Conservation (phyloP, 2,113 vertebrate genomes). For the Pagrus major region DNA sequence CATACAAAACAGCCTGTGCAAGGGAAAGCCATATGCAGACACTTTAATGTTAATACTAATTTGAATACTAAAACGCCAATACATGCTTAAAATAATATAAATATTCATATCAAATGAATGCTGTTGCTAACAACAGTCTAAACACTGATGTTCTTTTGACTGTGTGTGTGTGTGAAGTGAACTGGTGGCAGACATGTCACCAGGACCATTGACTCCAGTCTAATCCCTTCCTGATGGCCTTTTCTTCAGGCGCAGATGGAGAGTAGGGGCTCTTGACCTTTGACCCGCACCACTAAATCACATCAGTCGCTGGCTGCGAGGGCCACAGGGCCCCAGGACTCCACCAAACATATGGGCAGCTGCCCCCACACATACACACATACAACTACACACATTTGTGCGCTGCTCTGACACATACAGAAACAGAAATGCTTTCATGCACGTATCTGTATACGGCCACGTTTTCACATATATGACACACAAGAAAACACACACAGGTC, state of each 20-base stretch:
- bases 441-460: not conserved
- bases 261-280: slow-evolving; percentile 79
- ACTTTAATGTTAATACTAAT: too few relatives aligned
- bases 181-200: slow-evolving; percentile 62
- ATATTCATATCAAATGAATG: not conserved
- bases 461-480: slow-evolving; percentile 28
- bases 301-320: slow-evolving; percentile 67
- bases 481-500: slow-evolving; percentile 2
- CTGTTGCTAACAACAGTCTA: not conserved
- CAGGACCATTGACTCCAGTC: slow-evolving; percentile 73
- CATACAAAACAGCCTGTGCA: too few relatives aligned
- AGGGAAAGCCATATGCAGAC: too few relatives aligned
- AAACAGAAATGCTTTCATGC: slow-evolving; percentile 4
- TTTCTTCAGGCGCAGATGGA: slow-evolving; percentile 80
- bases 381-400: not conserved
- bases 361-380: slow-evolving; percentile 25
- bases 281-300: slow-evolving; percentile 80
- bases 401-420: slow-evolving; percentile 3
- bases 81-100: not conserved
- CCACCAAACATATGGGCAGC: slow-evolving; percentile 70
- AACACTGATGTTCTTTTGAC: not conserved
- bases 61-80: not conserved
- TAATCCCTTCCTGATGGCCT: slow-evolving; percentile 81
- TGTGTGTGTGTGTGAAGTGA: slow-evolving; percentile 27
- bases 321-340: slow-evolving; percentile 51